Conservation (phyloP, 2,113 vertebrate genomes). For the Typhlomys cinereus region DNA sequence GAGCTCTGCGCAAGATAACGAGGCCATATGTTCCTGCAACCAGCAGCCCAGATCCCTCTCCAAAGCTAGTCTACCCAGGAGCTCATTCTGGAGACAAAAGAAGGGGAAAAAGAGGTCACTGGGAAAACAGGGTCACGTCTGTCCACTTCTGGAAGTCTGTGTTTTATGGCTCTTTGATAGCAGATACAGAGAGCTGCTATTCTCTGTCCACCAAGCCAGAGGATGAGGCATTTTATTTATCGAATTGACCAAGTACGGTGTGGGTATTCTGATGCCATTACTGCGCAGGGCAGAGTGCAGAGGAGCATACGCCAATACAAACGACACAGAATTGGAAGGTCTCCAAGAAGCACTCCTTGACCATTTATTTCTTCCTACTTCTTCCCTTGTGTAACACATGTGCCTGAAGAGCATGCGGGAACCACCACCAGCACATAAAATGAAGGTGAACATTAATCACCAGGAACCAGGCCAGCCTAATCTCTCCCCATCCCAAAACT, state of each 20-base stretch:
- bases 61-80: neutral
- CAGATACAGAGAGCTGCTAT: neutral
- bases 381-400: neutral
- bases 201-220: conserved; percentile 20
- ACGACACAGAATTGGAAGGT: neutral
- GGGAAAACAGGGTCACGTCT: neutral
- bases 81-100: neutral
- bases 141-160: neutral
- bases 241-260: conserved; percentile 39
- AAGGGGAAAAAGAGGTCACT: neutral
- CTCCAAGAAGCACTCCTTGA: neutral
- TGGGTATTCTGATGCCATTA: conserved; percentile 58
- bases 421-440: rapidly evolving
- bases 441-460: no score
- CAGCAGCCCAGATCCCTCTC: neutral
- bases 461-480: no score
- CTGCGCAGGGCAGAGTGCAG: neutral
- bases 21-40: neutral
- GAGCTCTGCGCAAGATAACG: conserved; percentile 27
- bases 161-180: neutral
- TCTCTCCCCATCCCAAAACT: no score
- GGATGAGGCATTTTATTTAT: conserved; percentile 44
- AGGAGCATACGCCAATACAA: neutral
- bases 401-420: neutral
- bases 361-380: neutral